Evolutionary conservation across 37 sponge, comb jelly and placozoan genomes (phyloP), one percentile per base, ranked within the genome.

Genomic region (Lycopodina hypogea): DNA sequence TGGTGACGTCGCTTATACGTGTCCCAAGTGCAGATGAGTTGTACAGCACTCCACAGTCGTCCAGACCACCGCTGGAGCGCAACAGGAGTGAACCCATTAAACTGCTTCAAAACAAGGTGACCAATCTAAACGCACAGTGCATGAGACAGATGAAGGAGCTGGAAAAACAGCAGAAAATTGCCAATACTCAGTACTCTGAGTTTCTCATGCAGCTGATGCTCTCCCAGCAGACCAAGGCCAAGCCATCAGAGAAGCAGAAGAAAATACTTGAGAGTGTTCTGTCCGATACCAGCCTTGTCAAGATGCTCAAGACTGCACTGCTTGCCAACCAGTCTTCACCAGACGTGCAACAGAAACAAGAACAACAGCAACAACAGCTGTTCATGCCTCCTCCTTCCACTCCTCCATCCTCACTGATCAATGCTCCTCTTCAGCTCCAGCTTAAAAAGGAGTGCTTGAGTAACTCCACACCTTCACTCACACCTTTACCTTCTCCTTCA

Each of bases 231-330:
- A 40, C 40, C 22, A 42, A 56, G 19, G 56, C 30, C 37, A 33
- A 58, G 42, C 63, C 86, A 14, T 78, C 86, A 26, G 80, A 80
- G 69, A 61, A 84, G 72, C 80, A 86, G 45, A 67, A 85, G 42
- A 73, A 82, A 41, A 37, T 74, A 1, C 75, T 82, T 0, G 68
- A 63, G 35, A 60, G 60, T 63, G 90, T 89, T n/a, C 81, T 81
- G 0, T 32, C 76, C 17, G 81, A 84, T 48, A 81, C 85, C 30
- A 36, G 51, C 63, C 73, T 75, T 2, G 71, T 89, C n/a, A 51
- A n/a, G 4, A 72, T 84, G 18, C 81, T 84, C 22, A 56, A 72
- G 35, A 26, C 35, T 28, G 63, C 80, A 0, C 67, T 89, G 39
- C 55, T 81, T 1, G 30, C 81, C 35, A 51, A 30, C n/a, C 75